Evolutionary conservation across 2,888 invertebrate species (phyloP), one percentile per base, ranked within the genome.

Genomic region (Andrena haemorrhoa): DNA sequence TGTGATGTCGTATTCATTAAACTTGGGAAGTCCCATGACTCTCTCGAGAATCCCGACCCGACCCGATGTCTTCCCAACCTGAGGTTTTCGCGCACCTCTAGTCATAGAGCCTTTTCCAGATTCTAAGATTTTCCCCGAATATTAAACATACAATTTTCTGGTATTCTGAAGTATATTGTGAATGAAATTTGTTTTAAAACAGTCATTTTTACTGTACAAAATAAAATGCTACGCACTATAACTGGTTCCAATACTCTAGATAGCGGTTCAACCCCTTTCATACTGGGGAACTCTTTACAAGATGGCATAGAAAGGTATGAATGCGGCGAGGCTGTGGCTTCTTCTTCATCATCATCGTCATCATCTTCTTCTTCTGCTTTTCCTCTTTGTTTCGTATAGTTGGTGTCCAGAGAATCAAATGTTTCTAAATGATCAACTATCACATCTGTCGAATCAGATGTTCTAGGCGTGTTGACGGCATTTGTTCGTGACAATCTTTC

Each of bases 241-340:
- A 97, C 96, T 0, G 97, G 97, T 91, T 97, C 97, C 33, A 98
- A 94, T 5, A 97, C 97, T 86, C 96, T 96, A 70, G 96, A 97
- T 12, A 98, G 93, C 0, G 97, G 97, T 91, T 97, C 97, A 2
- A 97, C 95, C 86, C 96, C 96, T 3, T 96, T 96, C 93, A 97
- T 97, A 95, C 96, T 96, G 0, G 98, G 98, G 90, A 98, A 98
- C n/a, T 97, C 96, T 90, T 96, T 97, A 10, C 97, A 96, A 2
- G 97, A 97, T 29, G 97, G 97, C 97, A 98, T 98, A 0, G 97
- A 97, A 5, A 98, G 95, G 91, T 97, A 97, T 0, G 97, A 97
- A 64, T 97, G 97, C 0, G 98, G 94, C 3, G 94, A 93, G 20
- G 92, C 90, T 7, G 92, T 87, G 29, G 89, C 88, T 75, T 92